Evolutionary conservation across 2,888 invertebrate genomes (phyloP).

Genomic region (Augiades crinisus): DNA sequence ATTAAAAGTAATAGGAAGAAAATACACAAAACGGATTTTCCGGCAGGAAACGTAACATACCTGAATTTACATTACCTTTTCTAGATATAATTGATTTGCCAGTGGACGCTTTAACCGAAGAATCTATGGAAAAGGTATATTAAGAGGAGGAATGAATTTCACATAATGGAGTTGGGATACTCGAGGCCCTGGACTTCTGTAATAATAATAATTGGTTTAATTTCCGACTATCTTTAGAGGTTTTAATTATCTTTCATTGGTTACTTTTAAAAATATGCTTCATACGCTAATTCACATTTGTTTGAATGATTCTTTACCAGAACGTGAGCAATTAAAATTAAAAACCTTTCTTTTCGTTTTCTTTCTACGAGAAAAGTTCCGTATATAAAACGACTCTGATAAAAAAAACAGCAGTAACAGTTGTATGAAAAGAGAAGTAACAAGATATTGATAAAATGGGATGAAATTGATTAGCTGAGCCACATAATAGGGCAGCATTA

Average conservation of each 20-base stretch:
- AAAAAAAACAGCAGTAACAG: too few relatives aligned
- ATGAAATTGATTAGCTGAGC: too few relatives aligned
- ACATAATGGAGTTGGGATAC: slow-evolving; percentile 37
- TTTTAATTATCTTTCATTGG: neutral
- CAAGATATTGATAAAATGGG: too few relatives aligned
- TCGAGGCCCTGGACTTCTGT: slow-evolving; percentile 49
- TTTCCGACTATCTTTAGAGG: neutral
- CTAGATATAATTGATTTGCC: slow-evolving; percentile 8
- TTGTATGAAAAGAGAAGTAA: too few relatives aligned
- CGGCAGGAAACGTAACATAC: slow-evolving; percentile 16
- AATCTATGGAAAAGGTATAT: slow-evolving; percentile 38
- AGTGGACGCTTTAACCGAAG: slow-evolving; percentile 20
- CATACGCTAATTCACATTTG: too few relatives aligned
- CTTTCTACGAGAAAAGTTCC: too few relatives aligned
- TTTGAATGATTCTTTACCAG: too few relatives aligned
- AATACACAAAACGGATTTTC: slow-evolving; percentile 1
- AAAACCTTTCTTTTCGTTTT: too few relatives aligned
- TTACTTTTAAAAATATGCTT: too few relatives aligned
- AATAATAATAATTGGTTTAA: slow-evolving; percentile 44
- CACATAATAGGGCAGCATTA: too few relatives aligned
- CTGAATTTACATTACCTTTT: slow-evolving; percentile 24
- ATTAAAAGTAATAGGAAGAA: neutral
- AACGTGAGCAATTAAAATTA: too few relatives aligned
- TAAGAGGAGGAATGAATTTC: slow-evolving; percentile 16
- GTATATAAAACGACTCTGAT: too few relatives aligned